Percentiles rank a stretch among this genome's conserved stretches.
Evolutionary conservation across 2,797 vertebrate species (phyloP).

Genomic region (Scyliorhinus canicula): DNA sequence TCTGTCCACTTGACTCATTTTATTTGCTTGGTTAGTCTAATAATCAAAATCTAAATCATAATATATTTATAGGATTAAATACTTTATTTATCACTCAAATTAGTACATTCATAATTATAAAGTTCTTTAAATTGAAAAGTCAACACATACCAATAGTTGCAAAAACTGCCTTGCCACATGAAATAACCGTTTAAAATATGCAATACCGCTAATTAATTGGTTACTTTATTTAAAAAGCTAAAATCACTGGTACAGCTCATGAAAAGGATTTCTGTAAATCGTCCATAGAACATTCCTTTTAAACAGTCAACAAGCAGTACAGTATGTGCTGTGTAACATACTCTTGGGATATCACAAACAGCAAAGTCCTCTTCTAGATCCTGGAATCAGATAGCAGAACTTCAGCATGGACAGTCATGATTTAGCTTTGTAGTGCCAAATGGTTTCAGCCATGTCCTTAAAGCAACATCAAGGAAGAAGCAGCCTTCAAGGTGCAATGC

Average conservation of each 20-base stretch:
- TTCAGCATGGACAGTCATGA: background rate
- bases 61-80: background rate
- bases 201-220: background rate
- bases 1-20: background rate
- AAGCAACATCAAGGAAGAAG: background rate
- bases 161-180: background rate
- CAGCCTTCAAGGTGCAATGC: background rate
- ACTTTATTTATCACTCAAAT: background rate
- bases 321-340: background rate
- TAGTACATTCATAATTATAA: background rate
- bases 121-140: background rate
- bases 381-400: background rate
- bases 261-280: background rate
- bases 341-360: background rate
- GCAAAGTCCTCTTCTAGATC: background rate
- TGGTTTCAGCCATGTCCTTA: background rate
- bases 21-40: constrained; percentile 13
- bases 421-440: background rate
- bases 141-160: background rate
- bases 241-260: background rate
- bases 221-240: background rate
- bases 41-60: constrained; percentile 7
- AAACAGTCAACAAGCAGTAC: background rate
- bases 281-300: background rate
- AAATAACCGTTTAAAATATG: background rate